Conservation (phyloP, 1,140 invertebrate genomes). For the Papilio glaucus region DNA sequence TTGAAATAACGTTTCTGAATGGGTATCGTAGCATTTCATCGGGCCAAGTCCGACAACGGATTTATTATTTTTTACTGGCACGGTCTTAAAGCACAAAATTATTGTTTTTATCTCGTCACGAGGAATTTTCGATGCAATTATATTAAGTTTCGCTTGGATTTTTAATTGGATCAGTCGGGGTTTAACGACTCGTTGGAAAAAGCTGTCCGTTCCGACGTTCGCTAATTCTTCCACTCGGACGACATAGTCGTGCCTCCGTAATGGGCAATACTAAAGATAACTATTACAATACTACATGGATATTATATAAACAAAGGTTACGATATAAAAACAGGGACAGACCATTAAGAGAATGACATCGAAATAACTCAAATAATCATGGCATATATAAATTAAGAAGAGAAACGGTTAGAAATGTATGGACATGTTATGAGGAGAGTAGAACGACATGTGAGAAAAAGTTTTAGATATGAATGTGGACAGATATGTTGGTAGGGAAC, state of each 20-base stretch:
- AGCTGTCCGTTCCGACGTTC: conserved; percentile 58
- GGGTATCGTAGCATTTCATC: conserved; percentile 80
- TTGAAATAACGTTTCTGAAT: conserved; percentile 81
- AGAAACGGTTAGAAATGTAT: too few relatives aligned
- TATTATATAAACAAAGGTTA: background rate
- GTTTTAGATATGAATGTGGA: too few relatives aligned
- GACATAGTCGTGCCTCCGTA: conserved; percentile 41
- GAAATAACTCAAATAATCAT: background rate
- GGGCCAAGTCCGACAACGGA: conserved; percentile 64
- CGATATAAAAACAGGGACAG: background rate
- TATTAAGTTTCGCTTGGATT: conserved; percentile 74
- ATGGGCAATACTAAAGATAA: conserved; percentile 45
- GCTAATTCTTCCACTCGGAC: conserved; percentile 51
- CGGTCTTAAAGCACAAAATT: conserved; percentile 79
- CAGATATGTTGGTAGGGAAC: too few relatives aligned
- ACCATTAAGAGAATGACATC: background rate
- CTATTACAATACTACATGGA: conserved; percentile 26
- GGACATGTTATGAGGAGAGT: too few relatives aligned
- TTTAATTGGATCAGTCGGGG: conserved; percentile 79
- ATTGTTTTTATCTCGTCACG: conserved; percentile 81
- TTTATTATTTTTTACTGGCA: conserved; percentile 81
- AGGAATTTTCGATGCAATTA: conserved; percentile 81
- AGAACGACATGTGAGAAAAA: too few relatives aligned
- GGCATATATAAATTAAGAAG: too few relatives aligned
- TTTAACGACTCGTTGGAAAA: conserved; percentile 71